Evolutionary conservation across 2,888 invertebrate genomes (phyloP).

Genomic region (Abrostola triplasia): DNA sequence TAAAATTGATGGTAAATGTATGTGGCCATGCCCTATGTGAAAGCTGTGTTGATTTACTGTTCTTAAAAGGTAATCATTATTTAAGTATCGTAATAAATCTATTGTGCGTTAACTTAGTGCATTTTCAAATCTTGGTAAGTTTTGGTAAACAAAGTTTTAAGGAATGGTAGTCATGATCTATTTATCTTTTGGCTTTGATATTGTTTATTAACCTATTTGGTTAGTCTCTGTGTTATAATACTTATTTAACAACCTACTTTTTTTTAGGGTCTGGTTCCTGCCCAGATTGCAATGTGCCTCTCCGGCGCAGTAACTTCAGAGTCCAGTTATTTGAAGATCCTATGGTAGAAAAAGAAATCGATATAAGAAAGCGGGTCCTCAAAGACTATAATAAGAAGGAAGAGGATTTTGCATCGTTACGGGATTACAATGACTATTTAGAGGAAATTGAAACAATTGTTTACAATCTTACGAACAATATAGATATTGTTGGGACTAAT

Average conservation of each 20-base stretch:
- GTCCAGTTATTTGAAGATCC: constrained; percentile 99
- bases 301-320: constrained; percentile 96
- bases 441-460: constrained; percentile 98
- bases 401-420: constrained; percentile 95
- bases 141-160: too few relatives aligned
- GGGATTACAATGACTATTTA: constrained; percentile 98
- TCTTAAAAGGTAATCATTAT: constrained; percentile 94
- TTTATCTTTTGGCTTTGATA: neutral
- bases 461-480: constrained; percentile 96
- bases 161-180: too few relatives aligned
- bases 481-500: constrained; percentile 96
- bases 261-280: constrained; percentile 96
- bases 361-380: constrained; percentile 96
- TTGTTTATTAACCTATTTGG: neutral
- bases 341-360: constrained; percentile 98
- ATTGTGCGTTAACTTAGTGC: too few relatives aligned
- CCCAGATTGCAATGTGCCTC: constrained; percentile 96
- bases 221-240: neutral
- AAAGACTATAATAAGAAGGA: constrained; percentile 98
- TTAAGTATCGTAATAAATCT: too few relatives aligned
- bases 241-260: constrained; percentile 68
- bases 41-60: constrained; percentile 98
- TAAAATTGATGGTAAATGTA: constrained; percentile 99
- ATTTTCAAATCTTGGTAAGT: too few relatives aligned
- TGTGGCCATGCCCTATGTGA: constrained; percentile 99